These are phyloP conservation scores for Dipodomys merriami DNA, from an alignment of 2,113 vertebrate genomes.

Conservation along the genomic window DNA sequence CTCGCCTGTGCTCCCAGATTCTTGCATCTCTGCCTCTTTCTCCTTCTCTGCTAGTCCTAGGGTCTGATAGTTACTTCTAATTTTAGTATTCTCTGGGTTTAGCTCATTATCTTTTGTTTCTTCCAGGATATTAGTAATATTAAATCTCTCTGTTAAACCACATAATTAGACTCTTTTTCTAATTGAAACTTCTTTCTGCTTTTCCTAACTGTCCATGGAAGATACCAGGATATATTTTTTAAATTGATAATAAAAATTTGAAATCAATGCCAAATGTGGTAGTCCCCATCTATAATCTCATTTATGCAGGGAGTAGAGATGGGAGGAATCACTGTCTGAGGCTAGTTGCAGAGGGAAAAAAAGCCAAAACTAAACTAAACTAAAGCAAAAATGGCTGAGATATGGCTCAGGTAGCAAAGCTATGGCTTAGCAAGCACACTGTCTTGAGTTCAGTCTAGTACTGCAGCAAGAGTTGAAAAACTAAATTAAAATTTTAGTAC, in stretches of 20 bases:
- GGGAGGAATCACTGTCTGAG: no score
- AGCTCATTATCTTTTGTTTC: neutral
- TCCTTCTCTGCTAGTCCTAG: neutral
- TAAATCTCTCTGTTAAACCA: conserved; percentile 7
- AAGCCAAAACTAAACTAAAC: no score
- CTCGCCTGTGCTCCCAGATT: neutral
- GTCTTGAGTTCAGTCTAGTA: no score
- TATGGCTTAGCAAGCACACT: no score
- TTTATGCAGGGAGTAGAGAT: no score
- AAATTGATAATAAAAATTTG: neutral
- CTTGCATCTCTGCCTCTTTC: neutral
- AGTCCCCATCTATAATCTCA: no score
- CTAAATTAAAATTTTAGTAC: conserved; percentile 33
- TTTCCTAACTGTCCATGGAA: neutral
- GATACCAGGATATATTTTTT: neutral
- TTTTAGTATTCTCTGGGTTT: neutral
- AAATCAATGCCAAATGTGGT: neutral
- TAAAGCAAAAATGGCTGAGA: no score
- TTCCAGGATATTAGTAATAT: neutral
- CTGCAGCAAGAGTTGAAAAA: no score
- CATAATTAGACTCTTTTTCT: neutral
- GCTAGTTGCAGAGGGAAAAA: no score
- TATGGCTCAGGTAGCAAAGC: no score
- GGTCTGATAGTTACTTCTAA: neutral
- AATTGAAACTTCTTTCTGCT: neutral